phyloP scores from a whole-genome alignment of 2,797 vertebrate genomes.

The Phataginus tricuspis region DNA sequence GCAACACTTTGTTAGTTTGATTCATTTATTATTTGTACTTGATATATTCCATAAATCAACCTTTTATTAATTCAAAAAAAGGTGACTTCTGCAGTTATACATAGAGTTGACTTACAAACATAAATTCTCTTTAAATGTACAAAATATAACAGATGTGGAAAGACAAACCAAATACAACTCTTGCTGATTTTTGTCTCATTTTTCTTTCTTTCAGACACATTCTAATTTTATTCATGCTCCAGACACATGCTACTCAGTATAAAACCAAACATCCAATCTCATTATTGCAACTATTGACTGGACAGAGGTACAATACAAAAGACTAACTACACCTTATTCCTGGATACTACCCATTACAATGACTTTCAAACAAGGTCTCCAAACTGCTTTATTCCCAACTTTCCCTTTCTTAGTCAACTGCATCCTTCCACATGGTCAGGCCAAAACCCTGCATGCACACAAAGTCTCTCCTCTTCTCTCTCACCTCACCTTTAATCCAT shows the following conservation, averaged over 20 bases:
- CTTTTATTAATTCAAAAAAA: slow-evolving; percentile 61
- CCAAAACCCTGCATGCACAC: background rate
- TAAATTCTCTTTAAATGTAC: slow-evolving; percentile 56
- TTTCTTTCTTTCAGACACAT: slow-evolving; percentile 46
- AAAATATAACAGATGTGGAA: background rate
- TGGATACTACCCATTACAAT: background rate
- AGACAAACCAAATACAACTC: slow-evolving; percentile 28
- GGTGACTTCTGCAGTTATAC: slow-evolving; percentile 25
- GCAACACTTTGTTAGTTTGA: slow-evolving; percentile 61
- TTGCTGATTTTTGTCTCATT: background rate
- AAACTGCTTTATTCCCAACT: background rate
- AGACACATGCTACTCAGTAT: background rate
- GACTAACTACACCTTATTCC: background rate
- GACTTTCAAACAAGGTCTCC: background rate
- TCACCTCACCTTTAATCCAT: background rate
- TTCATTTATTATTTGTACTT: slow-evolving; percentile 70
- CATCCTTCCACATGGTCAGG: background rate
- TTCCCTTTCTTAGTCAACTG: background rate
- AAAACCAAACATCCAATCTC: background rate
- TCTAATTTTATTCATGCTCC: slow-evolving; percentile 31
- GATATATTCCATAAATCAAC: slow-evolving; percentile 66
- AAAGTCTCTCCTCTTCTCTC: background rate
- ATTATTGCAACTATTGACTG: background rate
- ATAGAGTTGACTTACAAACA: slow-evolving; percentile 43
- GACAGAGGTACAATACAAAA: background rate